These are phyloP conservation scores for Orientallactaga sibirica DNA, from an alignment of 2,797 vertebrate genomes.

Conservation along the genomic window DNA sequence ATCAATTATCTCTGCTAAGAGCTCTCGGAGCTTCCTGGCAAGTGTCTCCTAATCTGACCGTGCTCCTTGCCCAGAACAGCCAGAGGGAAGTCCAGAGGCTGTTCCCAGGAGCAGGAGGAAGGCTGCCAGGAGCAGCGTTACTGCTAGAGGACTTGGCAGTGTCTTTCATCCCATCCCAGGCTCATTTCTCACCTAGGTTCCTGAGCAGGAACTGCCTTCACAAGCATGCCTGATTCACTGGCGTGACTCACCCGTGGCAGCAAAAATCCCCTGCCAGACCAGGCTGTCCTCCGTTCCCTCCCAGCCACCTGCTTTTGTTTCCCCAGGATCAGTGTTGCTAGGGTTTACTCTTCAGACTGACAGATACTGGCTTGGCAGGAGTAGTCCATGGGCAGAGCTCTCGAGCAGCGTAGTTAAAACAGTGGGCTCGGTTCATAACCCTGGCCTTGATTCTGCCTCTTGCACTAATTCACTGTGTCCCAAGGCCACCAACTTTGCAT, in stretches of 20 bases:
- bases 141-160: neutral
- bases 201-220: neutral
- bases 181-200: neutral
- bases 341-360: neutral
- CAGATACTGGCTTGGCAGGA: neutral
- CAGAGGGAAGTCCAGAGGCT: conserved; percentile 7
- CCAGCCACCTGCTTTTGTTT: neutral
- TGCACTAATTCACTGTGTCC: neutral
- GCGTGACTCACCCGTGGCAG: neutral
- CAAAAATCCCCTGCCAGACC: neutral
- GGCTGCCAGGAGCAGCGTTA: neutral
- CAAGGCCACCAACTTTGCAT: neutral
- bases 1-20: neutral
- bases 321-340: neutral
- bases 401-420: neutral
- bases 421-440: neutral
- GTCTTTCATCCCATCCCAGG: neutral
- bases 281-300: neutral
- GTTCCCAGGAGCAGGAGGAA: neutral
- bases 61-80: conserved; percentile 22
- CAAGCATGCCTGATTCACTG: neutral
- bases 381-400: neutral
- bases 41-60: neutral
- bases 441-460: neutral
- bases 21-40: neutral